Conservation (phyloP, 2,888 invertebrate species). For the Raillietiella orientalis region DNA sequence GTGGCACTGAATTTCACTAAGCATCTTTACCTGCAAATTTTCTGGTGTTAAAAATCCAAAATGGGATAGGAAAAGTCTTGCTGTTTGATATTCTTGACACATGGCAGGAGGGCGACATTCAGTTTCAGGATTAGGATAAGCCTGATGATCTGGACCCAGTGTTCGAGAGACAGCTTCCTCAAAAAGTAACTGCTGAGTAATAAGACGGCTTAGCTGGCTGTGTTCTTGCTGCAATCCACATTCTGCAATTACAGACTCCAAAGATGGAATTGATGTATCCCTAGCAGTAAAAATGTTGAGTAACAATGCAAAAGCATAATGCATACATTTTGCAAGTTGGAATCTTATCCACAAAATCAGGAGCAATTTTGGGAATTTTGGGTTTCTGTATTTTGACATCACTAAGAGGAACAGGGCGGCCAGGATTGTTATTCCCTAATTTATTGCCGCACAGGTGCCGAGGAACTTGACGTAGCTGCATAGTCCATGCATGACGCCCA, state of each 20-base stretch:
- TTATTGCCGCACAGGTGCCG: slow-evolving; percentile 38
- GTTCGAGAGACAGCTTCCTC: too few species aligned
- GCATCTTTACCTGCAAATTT: slow-evolving; percentile 18
- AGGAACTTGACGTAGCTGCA: slow-evolving; percentile 56
- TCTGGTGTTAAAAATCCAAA: slow-evolving; percentile 46
- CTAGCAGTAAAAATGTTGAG: slow-evolving; percentile 15
- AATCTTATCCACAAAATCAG: slow-evolving; percentile 41
- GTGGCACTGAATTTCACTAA: not conserved
- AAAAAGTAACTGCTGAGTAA: slow-evolving; percentile 10
- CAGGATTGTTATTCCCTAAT: slow-evolving; percentile 16
- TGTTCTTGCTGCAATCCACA: slow-evolving; percentile 20
- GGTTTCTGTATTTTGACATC: slow-evolving; percentile 30
- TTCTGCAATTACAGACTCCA: slow-evolving; percentile 37
- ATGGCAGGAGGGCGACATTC: slow-evolving; percentile 47
- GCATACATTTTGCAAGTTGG: slow-evolving; percentile 46
- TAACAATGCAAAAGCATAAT: slow-evolving; percentile 5
- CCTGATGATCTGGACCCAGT: too few species aligned
- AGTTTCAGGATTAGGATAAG: slow-evolving; percentile 16
- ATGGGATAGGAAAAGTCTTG: slow-evolving; percentile 72
- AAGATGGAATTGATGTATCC: slow-evolving; percentile 58
- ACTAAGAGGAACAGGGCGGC: slow-evolving; percentile 39
- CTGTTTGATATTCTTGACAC: slow-evolving; percentile 77
- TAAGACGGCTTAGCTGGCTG: slow-evolving; percentile 31
- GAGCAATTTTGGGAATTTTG: slow-evolving; percentile 37
- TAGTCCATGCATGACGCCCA: slow-evolving; percentile 79